Evolutionary conservation across 2,888 invertebrate species (phyloP).

Genomic region (Calliscelio sp.): DNA sequence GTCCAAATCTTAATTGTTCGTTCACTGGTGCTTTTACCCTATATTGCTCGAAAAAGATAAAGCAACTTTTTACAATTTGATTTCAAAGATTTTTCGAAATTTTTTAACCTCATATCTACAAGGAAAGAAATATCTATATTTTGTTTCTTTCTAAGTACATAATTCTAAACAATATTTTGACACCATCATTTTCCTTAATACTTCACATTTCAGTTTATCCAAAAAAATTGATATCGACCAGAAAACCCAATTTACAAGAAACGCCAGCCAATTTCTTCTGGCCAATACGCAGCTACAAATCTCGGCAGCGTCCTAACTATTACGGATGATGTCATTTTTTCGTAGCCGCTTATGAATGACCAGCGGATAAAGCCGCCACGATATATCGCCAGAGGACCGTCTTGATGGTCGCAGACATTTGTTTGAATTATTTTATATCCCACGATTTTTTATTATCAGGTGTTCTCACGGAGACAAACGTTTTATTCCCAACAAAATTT

Average conservation of each 20-base stretch:
- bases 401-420: slow-evolving; percentile 81
- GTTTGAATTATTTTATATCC: slow-evolving; percentile 86
- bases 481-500: slow-evolving; percentile 35
- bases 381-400: slow-evolving; percentile 81
- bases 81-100: no score
- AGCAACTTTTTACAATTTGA: no score
- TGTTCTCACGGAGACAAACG: slow-evolving; percentile 40
- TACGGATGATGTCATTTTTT: slow-evolving; percentile 84
- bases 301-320: slow-evolving; percentile 84
- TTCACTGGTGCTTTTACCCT: no score
- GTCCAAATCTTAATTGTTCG: no score
- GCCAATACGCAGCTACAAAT: slow-evolving; percentile 78
- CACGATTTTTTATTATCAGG: slow-evolving; percentile 85
- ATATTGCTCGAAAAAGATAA: no score
- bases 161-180: no score
- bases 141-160: no score
- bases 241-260: slow-evolving; percentile 23
- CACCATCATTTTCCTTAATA: no score
- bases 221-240: neutral
- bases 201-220: no score
- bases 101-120: no score
- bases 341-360: slow-evolving; percentile 83
- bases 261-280: slow-evolving; percentile 38
- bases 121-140: no score
- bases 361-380: slow-evolving; percentile 84